Percentiles rank a stretch among this genome's conserved stretches.
These are phyloP conservation scores for Pavo muticus DNA, from an alignment of 2,113 vertebrate genomes.

Conservation along the genomic window DNA sequence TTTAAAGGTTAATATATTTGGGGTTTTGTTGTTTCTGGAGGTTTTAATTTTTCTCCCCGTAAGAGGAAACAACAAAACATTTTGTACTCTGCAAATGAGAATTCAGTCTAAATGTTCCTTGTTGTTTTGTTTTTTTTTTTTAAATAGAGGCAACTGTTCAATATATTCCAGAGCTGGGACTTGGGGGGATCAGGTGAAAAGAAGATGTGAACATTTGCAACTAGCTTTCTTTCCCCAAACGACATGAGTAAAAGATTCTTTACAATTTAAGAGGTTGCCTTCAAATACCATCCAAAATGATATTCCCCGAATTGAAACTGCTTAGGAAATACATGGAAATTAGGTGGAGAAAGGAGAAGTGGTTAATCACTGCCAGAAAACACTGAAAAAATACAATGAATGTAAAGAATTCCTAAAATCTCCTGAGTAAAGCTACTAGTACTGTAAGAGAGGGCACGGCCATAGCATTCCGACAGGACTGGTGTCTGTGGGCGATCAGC, in stretches of 20 bases:
- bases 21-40: not conserved
- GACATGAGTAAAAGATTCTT: not conserved
- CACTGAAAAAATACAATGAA: not conserved
- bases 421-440: not conserved
- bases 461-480: not conserved
- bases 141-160: conserved; percentile 52
- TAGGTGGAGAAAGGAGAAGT: not conserved
- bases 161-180: conserved; percentile 73
- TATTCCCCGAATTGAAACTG: not conserved
- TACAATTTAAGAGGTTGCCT: conserved; percentile 27
- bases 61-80: conserved; percentile 11
- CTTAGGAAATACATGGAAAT: not conserved
- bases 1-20: conserved; percentile 23
- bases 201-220: conserved; percentile 29
- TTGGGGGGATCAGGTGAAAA: conserved; percentile 55
- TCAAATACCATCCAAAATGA: not conserved
- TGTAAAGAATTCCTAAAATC: not conserved
- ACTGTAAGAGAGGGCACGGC: not conserved
- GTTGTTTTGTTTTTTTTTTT: not conserved
- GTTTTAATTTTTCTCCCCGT: not conserved
- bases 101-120: conserved; percentile 52
- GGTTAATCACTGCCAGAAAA: not conserved
- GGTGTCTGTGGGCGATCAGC: not conserved
- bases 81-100: conserved; percentile 27
- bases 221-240: conserved; percentile 33